Percentiles rank a stretch among this genome's conserved stretches.
Conservation (phyloP, 1,140 invertebrate genomes). For the Leptinotarsa defecta region DNA sequence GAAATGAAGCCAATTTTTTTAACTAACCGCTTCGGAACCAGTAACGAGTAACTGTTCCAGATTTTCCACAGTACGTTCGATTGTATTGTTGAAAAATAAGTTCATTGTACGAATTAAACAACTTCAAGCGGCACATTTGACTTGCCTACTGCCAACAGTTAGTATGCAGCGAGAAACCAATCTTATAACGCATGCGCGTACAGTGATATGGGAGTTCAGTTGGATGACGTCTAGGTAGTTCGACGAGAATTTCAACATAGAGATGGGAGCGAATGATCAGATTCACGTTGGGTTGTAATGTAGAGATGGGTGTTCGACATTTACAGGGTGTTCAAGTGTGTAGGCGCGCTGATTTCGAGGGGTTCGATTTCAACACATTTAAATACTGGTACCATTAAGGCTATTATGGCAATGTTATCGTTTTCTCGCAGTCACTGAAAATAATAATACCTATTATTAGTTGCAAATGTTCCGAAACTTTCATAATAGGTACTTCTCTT, state of each 20-base stretch:
- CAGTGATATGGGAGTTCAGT: conserved; percentile 29
- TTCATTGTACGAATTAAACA: conserved; percentile 45
- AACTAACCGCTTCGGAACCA: not conserved
- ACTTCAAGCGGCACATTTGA: conserved; percentile 37
- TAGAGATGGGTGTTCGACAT: not conserved
- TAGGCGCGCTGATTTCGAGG: too few species aligned
- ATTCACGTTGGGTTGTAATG: not conserved
- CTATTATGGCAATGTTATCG: too few species aligned
- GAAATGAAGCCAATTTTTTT: not conserved
- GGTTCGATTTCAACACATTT: too few species aligned
- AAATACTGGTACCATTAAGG: too few species aligned
- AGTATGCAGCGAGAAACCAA: conserved; percentile 42
- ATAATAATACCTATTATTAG: too few species aligned
- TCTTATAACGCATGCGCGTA: conserved; percentile 35
- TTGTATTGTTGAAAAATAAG: conserved; percentile 33
- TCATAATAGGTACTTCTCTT: too few species aligned
- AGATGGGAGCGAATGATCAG: conserved; percentile 34
- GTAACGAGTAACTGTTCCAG: conserved; percentile 5
- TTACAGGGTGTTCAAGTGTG: not conserved
- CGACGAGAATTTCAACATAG: conserved; percentile 41
- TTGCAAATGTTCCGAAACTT: too few species aligned
- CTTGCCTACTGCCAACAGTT: conserved; percentile 41
- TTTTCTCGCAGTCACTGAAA: too few species aligned
- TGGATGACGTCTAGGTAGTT: conserved; percentile 38
- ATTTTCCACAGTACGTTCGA: conserved; percentile 7